Conservation (phyloP, 2,888 invertebrate species). For the Drosophila paramelanica region DNA sequence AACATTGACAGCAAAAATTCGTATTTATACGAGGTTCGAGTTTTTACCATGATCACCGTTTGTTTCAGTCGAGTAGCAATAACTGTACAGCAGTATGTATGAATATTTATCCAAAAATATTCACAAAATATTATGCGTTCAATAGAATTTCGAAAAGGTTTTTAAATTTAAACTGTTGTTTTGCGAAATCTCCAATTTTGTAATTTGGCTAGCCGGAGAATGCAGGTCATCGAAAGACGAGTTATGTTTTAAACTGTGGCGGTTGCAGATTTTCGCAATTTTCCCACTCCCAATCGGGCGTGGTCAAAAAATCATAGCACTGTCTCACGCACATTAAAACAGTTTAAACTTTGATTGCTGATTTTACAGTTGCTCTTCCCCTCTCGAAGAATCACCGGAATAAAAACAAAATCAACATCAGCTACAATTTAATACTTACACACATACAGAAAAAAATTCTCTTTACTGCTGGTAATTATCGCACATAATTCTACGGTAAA, state of each 20-base stretch:
- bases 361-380: not conserved
- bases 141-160: too few relatives aligned
- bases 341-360: not conserved
- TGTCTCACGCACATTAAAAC: not conserved
- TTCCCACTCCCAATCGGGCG: not conserved
- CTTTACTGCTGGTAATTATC: constrained; percentile 70
- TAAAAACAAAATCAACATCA: not conserved
- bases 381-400: not conserved
- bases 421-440: not conserved
- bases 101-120: too few relatives aligned
- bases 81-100: too few relatives aligned
- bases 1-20: too few relatives aligned
- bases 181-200: too few relatives aligned
- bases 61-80: not conserved
- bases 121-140: too few relatives aligned
- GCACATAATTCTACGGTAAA: constrained; percentile 65
- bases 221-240: not conserved
- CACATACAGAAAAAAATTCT: constrained; percentile 14
- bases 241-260: not conserved
- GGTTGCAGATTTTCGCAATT: not conserved
- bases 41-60: not conserved
- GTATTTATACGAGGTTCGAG: not conserved
- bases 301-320: not conserved
- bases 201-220: too few relatives aligned
- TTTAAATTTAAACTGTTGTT: too few relatives aligned